Evolutionary conservation across 64 coral and sea anemone genomes (phyloP).

Genomic region (Montipora capricornis): DNA sequence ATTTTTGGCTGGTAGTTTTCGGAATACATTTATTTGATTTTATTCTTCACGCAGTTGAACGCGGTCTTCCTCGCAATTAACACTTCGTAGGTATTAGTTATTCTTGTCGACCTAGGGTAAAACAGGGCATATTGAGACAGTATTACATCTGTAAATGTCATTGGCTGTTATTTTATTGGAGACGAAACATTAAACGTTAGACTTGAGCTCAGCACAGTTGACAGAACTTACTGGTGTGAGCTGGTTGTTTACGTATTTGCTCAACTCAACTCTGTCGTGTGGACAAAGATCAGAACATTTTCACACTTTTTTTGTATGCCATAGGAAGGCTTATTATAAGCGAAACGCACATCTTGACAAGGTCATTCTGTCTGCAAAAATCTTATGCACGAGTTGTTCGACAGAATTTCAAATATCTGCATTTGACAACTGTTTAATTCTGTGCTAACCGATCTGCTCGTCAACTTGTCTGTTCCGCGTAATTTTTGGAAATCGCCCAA

Average conservation of each 20-base stretch:
- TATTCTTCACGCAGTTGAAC: neutral
- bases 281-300: neutral
- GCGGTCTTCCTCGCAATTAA: neutral
- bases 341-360: neutral
- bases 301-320: neutral
- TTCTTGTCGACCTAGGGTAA: neutral
- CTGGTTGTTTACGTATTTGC: neutral
- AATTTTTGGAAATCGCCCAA: neutral
- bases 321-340: neutral
- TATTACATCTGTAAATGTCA: neutral
- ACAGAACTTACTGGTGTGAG: neutral
- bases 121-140: neutral
- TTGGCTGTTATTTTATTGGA: neutral
- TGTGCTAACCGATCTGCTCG: neutral
- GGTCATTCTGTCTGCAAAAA: neutral
- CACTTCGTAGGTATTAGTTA: neutral
- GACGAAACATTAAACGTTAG: neutral
- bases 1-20: neutral
- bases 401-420: conserved; percentile 47
- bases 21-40: neutral
- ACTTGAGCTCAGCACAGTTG: neutral
- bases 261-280: neutral
- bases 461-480: conserved; percentile 21
- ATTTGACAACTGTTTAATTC: conserved; percentile 35
- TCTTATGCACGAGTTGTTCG: conserved; percentile 24